Base-by-base conservation (phyloP, 2,113 vertebrate species). In the Bambusicola thoracicus region DNA sequence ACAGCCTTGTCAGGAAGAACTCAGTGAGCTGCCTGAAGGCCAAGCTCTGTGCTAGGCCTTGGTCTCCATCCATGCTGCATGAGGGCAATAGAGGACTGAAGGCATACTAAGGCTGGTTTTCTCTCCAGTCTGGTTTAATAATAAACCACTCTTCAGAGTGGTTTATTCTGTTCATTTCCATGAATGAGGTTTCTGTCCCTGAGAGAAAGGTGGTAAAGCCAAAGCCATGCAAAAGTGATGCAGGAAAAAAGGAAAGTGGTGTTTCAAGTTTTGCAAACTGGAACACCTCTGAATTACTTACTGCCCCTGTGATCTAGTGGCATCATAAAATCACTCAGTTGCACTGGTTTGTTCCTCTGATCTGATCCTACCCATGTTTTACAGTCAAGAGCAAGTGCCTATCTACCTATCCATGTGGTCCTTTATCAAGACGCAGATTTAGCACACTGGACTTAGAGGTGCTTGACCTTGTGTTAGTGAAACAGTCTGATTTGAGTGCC, bases 391-490 rank as follows among this genome's bases (percentile, higher is more conserved):
- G 17, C 25, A 62, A 27, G 16, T 16, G 5, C 17, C 29, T 19
- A 20, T 51, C 21, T 16, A 6, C 22, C 34, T 17, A 16, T 43
- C 21, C 3, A 0, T 19, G 51, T 27, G 56, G 7, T 21, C 29
- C 43, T 62, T 82, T n/a, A 38, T 55, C 2, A 0, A 13, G 81
- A 55, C 36, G 30, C 41, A 68, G 27, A 6, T 59, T 25, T 32
- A 51, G 24, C 12, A n/a, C 20, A 6, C 38, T 20, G 8, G 3
- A 13, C 0, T 0, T 12, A 27, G 10, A n/a, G 16, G 6, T 48
- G 12, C 58, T 75, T 63, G 15, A 21, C 21, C 19, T 30, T 70
- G 3, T 2, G 32, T 21, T 20, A 70, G 29, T 34, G 61, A 61
- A 81, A n/a, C 18, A 69, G 29, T 24, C 21, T 36, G 11, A 2